These are phyloP conservation scores for Marcusenius ussheri DNA, from an alignment of 2,113 vertebrate species.

Conservation along the genomic window DNA sequence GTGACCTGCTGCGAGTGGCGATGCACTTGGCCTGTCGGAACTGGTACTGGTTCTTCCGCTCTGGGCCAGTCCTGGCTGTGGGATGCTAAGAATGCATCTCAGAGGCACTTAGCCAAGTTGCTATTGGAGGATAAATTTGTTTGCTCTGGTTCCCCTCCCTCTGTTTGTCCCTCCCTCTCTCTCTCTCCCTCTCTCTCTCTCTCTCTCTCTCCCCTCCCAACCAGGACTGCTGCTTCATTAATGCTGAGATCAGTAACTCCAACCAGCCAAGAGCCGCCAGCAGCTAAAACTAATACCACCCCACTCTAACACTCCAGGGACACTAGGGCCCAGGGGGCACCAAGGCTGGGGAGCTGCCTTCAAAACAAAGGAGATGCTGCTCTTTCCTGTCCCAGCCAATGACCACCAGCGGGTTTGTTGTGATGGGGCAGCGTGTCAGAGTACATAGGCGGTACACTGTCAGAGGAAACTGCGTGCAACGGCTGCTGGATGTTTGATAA, in stretches of 20 bases:
- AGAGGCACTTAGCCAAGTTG: conserved; percentile 53
- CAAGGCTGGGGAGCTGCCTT: neutral
- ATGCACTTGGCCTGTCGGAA: conserved; percentile 31
- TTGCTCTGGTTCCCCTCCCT: conserved; percentile 66
- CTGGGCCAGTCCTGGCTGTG: conserved; percentile 58
- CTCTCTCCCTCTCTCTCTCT: conserved; percentile 34
- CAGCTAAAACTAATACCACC: neutral
- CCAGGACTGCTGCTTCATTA: conserved; percentile 26
- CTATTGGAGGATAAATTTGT: conserved; percentile 94
- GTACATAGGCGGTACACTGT: neutral
- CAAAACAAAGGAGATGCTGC: conserved; percentile 1
- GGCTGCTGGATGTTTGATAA: neutral
- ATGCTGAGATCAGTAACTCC: conserved; percentile 24
- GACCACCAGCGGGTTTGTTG: neutral
- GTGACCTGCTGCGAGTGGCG: neutral
- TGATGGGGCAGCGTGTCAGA: neutral
- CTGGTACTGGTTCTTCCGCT: conserved; percentile 27
- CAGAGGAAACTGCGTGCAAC: neutral
- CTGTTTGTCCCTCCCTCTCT: conserved; percentile 37
- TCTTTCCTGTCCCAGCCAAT: neutral
- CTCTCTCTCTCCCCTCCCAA: conserved; percentile 2
- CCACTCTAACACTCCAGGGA: neutral
- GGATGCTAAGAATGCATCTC: conserved; percentile 70
- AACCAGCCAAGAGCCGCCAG: neutral
- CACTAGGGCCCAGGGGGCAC: neutral